Evolutionary conservation across 2,888 invertebrate genomes (phyloP).

Genomic region (Oscheius sp.): DNA sequence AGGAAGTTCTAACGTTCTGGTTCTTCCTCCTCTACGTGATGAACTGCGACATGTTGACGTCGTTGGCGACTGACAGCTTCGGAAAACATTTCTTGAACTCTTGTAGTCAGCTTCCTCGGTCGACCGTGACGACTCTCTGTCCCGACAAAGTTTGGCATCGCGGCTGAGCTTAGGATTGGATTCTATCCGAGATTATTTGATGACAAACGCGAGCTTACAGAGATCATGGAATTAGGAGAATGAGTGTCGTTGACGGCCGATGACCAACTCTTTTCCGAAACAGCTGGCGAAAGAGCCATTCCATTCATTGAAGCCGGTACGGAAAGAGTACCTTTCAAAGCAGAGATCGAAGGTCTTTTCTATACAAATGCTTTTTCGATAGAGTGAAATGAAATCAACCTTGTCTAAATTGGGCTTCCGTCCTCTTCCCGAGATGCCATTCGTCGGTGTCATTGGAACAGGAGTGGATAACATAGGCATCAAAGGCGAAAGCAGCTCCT

Average conservation of each 20-base stretch:
- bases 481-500: constrained; percentile 17
- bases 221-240: constrained; percentile 18
- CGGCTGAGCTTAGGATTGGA: background rate
- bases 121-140: constrained; percentile 66
- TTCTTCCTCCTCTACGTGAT: constrained; percentile 22
- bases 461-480: constrained; percentile 10
- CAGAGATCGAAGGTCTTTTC: constrained; percentile 30
- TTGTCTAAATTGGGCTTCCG: constrained; percentile 4
- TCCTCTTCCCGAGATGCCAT: constrained; percentile 20
- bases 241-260: constrained; percentile 14
- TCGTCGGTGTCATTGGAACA: constrained; percentile 10
- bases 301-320: constrained; percentile 29
- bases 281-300: constrained; percentile 39
- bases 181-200: background rate
- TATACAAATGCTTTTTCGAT: too few species aligned
- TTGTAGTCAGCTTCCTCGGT: constrained; percentile 65
- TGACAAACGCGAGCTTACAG: background rate
- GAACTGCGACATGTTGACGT: constrained; percentile 29
- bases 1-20: background rate
- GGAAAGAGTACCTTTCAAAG: constrained; percentile 33
- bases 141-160: constrained; percentile 56
- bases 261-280: constrained; percentile 46
- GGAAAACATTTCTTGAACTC: constrained; percentile 68
- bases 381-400: background rate
- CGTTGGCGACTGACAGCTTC: constrained; percentile 53